These are phyloP conservation scores for Trematocara nigrifrons DNA, from an alignment of 2,113 vertebrate genomes.

Conservation along the genomic window DNA sequence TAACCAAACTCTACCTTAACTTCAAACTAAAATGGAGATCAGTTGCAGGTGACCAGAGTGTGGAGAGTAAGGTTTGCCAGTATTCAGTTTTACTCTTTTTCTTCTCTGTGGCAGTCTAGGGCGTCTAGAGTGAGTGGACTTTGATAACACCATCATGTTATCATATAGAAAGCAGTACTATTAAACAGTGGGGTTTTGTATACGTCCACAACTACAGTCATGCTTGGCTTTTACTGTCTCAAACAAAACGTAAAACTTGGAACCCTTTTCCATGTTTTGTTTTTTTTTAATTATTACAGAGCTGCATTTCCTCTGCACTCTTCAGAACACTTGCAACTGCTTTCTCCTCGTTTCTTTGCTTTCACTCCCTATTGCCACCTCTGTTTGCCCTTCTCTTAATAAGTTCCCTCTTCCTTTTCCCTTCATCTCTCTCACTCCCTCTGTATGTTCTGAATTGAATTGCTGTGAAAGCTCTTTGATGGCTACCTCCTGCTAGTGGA, in stretches of 20 bases:
- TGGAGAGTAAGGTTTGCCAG: neutral
- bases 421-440: conserved; percentile 4
- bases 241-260: neutral
- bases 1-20: neutral
- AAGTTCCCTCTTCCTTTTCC: neutral
- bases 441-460: conserved; percentile 35
- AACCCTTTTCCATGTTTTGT: neutral
- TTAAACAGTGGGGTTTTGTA: neutral
- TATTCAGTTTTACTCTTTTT: neutral
- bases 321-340: neutral
- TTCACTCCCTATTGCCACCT: neutral
- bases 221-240: neutral
- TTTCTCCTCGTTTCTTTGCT: neutral
- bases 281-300: neutral
- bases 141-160: neutral
- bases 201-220: neutral
- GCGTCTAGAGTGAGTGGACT: accelerated
- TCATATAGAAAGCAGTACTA: conserved; percentile 1
- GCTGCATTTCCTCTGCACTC: neutral
- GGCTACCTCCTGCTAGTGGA: conserved; percentile 56
- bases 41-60: neutral
- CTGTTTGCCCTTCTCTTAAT: neutral
- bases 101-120: neutral
- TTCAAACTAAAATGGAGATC: neutral
- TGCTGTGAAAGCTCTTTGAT: conserved; percentile 54